Evolutionary conservation across 2,113 vertebrate genomes (phyloP), one percentile per base, ranked within the genome.

Genomic region (Epinephelus moara): DNA sequence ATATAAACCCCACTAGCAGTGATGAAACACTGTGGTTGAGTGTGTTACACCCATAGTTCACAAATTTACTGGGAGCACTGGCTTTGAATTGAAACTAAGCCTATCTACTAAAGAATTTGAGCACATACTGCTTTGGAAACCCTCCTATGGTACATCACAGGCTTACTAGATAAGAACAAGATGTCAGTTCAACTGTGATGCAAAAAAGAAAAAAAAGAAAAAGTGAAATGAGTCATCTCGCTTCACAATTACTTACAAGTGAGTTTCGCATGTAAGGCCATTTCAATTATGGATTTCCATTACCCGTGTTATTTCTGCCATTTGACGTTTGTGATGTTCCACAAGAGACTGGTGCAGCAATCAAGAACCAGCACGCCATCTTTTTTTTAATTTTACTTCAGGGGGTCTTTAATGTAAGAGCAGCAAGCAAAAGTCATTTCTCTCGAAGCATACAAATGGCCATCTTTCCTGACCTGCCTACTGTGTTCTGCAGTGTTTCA

Each of bases 391-490:
- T 62, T 68, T 56, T 45, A 47, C 42, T 19, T 55, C 25, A 59
- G 40, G 50, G 62, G 37, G 9, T 47, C 40, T 76, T 77, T 62
- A 61, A 70, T 77, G 23, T 50, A 17, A 49, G 45, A 60, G 45
- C 61, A 42, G 12, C 0, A 15, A 53, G 72, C 33, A n/a, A 30
- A 4, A 62, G 17, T 37, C 8, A 45, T 80, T 15, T 75, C 53
- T 63, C 19, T 3, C 5, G 23, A 21, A 78, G 70, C 33, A 67
- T 61, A 78, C 52, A 78, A 60, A 76, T 79, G 47, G 55, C 49
- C 0, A 0, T 59, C 17, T 40, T 59, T 18, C 3, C 19, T 63
- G 4, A 74, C 63, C 63, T 75, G 45, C 62, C 66, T 45, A 18
- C 69, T 78, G 11, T 75, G 33, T 55, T 78, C 33, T 55, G 50